phyloP scores from a whole-genome alignment of 1,140 invertebrate species.

The Lordiphosa collinella region DNA sequence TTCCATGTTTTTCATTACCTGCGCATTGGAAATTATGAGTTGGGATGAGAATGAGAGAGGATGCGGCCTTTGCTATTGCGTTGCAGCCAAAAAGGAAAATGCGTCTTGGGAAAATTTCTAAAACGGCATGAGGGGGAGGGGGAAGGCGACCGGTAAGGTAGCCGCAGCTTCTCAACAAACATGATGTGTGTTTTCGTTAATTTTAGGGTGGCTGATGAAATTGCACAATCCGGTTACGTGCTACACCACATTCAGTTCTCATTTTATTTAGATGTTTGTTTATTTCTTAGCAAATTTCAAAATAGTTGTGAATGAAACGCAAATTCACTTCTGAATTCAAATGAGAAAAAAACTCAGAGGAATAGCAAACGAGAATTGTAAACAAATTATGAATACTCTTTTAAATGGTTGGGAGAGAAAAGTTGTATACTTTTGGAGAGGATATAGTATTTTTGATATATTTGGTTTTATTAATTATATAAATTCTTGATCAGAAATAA shows the following conservation, averaged over 20 bases:
- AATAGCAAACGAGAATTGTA: not conserved
- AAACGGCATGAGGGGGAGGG: conserved; percentile 7
- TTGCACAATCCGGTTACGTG: conserved; percentile 53
- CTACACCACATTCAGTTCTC: conserved; percentile 9
- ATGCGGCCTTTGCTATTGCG: conserved; percentile 26
- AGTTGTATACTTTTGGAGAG: no score
- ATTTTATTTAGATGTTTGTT: conserved; percentile 25
- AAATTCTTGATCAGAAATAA: no score
- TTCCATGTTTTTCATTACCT: conserved; percentile 28
- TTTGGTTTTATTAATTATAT: no score
- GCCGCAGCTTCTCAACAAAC: conserved; percentile 15
- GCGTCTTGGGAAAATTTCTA: conserved; percentile 51
- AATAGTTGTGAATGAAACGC: conserved; percentile 57
- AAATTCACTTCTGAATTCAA: conserved; percentile 10
- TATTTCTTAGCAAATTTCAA: conserved; percentile 48
- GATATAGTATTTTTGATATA: no score
- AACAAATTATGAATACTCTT: not conserved
- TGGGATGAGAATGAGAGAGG: conserved; percentile 11
- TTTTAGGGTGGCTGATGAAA: conserved; percentile 60
- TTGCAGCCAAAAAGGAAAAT: conserved; percentile 46
- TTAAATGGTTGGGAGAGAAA: no score
- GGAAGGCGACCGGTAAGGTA: not conserved
- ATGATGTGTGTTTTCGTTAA: conserved; percentile 32
- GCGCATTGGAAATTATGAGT: conserved; percentile 36
- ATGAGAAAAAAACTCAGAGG: no score